These are phyloP conservation scores for Mystacides longicornis DNA, from an alignment of 2,888 invertebrate species.

Conservation along the genomic window DNA sequence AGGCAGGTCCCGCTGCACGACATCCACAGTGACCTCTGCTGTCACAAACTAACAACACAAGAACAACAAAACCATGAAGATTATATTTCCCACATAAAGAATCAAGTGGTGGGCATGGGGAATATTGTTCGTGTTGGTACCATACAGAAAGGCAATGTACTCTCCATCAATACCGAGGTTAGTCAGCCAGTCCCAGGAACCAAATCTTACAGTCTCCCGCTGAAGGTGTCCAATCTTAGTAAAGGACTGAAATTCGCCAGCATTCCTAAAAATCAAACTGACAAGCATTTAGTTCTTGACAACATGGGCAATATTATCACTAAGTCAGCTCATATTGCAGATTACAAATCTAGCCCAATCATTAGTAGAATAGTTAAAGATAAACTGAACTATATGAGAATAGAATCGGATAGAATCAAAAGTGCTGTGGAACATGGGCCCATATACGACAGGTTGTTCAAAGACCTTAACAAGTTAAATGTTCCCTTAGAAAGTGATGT, in stretches of 20 bases:
- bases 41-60: conserved; percentile 46
- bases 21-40: conserved; percentile 54
- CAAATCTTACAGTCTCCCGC: conserved; percentile 44
- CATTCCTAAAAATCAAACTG: conserved; percentile 46
- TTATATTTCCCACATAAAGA: conserved; percentile 52
- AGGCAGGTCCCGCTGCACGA: conserved; percentile 82
- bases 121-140: conserved; percentile 57
- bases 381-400: conserved; percentile 46
- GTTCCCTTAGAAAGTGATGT: conserved; percentile 47
- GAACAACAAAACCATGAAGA: conserved; percentile 32
- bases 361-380: conserved; percentile 45
- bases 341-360: conserved; percentile 44
- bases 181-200: conserved; percentile 34
- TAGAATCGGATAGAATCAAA: conserved; percentile 51
- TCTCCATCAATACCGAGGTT: conserved; percentile 42
- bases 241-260: conserved; percentile 45
- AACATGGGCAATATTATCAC: conserved; percentile 45
- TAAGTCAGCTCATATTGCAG: conserved; percentile 44
- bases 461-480: conserved; percentile 46
- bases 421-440: conserved; percentile 54
- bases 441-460: conserved; percentile 51
- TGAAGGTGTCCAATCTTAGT: conserved; percentile 45
- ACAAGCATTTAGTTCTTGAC: conserved; percentile 45
- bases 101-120: conserved; percentile 67
- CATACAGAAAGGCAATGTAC: conserved; percentile 43